Base-by-base conservation (phyloP, 2,888 invertebrate species). In the Yponomeuta malinellus region DNA sequence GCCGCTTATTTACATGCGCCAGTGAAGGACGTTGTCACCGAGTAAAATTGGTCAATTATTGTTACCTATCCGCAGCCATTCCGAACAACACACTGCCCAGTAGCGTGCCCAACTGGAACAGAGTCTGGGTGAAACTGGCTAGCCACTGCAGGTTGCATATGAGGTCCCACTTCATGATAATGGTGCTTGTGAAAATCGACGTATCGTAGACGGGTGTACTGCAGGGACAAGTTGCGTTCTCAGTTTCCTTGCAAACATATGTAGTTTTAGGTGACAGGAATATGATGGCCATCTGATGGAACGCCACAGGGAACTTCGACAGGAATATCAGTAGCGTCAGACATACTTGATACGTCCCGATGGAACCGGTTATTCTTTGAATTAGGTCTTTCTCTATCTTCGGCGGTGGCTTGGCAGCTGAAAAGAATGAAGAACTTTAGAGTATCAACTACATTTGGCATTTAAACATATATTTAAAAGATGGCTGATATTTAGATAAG, bases 61-160 rank as follows among this genome's bases (percentile, higher is more conserved):
- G 81, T 90, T 88, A 96, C 96, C 94, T 95, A 87, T 96, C 96
- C 3, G 96, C 94, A 70, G 95, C 89, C 83, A 94, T 94, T 78
- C 96, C 96, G 83, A 96, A 96, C 10, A 94, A 72, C 70, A 96
- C 92, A 79, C 95, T 96, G 66, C 96, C 96, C 48, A 95, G 77
- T 77, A 96, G 88, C 69, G 96, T 94, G 48, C 96, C 96, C 72
- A 95, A 83, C 94, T 96, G 96, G 72, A 96, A 95, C 72, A 96
- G 83, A 8, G 95, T 95, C 84, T 96, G 96, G 0, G 95, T 95
- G 43, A 96, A 88, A 79, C 95, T 95, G 2, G 94, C 92, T 73
- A 96, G 84, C 86, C 95, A 94, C 69, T 90, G 89, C 66, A 87
- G 93, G 2, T 93, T 93, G 81, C 96, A 96, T 37, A 96, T 95